Conservation (phyloP, 2,113 vertebrate genomes). For the Entomyzon cyanotis region DNA sequence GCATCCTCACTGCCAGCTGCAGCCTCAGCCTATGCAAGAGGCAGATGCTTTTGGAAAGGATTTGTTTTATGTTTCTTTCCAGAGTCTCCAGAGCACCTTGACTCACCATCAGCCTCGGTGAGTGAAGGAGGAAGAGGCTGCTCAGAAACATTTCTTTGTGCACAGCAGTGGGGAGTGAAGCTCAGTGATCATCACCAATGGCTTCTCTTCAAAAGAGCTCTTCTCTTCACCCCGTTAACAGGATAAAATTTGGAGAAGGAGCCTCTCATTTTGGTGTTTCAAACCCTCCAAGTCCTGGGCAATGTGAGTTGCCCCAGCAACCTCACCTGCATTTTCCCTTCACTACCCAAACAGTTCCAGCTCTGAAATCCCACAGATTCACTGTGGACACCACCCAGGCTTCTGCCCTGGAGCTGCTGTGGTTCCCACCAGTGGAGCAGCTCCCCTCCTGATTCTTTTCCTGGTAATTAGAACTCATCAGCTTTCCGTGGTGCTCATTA, state of each 20-base stretch:
- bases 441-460: neutral
- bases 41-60: neutral
- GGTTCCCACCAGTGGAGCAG: neutral
- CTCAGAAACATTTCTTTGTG: neutral
- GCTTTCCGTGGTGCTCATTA: constrained; percentile 37
- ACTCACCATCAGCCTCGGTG: neutral
- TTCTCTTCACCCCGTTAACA: neutral
- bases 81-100: neutral
- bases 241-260: neutral
- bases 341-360: neutral
- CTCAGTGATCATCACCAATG: neutral
- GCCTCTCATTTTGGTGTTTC: neutral
- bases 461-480: constrained; percentile 42
- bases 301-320: neutral
- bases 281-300: neutral
- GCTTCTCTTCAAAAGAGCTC: neutral
- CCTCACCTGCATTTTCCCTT: neutral
- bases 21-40: neutral
- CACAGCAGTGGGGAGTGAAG: neutral
- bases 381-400: neutral
- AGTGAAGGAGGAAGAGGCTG: neutral
- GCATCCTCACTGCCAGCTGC: neutral
- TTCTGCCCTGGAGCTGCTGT: neutral
- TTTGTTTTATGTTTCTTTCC: neutral
- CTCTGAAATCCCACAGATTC: neutral